These are phyloP conservation scores for Drosophila virilis DNA, from an alignment of 1,140 invertebrate genomes.

Conservation along the genomic window DNA sequence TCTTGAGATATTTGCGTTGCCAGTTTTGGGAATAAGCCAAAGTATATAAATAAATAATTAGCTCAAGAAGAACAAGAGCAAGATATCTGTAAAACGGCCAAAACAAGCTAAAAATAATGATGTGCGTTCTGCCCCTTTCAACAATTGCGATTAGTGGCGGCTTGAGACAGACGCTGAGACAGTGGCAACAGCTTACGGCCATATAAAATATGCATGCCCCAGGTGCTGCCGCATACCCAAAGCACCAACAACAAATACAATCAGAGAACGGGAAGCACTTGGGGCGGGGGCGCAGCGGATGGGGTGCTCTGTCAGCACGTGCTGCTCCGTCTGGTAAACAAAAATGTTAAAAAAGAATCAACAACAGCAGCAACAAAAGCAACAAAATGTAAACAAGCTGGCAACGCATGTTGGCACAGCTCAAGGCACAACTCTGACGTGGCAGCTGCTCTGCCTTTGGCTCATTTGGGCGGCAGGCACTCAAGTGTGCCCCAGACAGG, in stretches of 20 bases:
- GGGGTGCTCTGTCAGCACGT: conserved; percentile 50
- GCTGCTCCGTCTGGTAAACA: conserved; percentile 53
- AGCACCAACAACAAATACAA: conserved; percentile 3
- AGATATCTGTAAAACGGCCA: not conserved
- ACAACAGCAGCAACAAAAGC: conserved; percentile 11
- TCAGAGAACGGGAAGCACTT: not conserved
- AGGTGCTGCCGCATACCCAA: conserved; percentile 39
- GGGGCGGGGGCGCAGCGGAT: conserved; percentile 24
- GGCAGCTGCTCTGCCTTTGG: conserved; percentile 7
- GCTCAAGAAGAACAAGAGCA: conserved; percentile 22
- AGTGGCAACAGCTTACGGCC: conserved; percentile 29
- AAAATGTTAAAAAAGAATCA: conserved; percentile 23
- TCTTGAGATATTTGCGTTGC: conserved; percentile 14
- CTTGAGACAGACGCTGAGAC: conserved; percentile 29
- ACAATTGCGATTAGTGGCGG: conserved; percentile 52
- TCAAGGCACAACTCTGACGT: conserved; percentile 17
- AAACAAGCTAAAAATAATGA: conserved; percentile 41
- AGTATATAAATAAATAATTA: conserved; percentile 43
- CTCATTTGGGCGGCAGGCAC: conserved; percentile 36
- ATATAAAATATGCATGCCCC: conserved; percentile 53
- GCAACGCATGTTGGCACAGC: conserved; percentile 32
- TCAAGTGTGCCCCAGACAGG: conserved; percentile 29
- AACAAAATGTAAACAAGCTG: conserved; percentile 50
- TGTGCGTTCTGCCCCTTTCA: conserved; percentile 30
- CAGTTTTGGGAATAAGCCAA: conserved; percentile 29